These are phyloP conservation scores for Clarias gariepinus DNA, from an alignment of 2,113 vertebrate genomes.

Conservation along the genomic window DNA sequence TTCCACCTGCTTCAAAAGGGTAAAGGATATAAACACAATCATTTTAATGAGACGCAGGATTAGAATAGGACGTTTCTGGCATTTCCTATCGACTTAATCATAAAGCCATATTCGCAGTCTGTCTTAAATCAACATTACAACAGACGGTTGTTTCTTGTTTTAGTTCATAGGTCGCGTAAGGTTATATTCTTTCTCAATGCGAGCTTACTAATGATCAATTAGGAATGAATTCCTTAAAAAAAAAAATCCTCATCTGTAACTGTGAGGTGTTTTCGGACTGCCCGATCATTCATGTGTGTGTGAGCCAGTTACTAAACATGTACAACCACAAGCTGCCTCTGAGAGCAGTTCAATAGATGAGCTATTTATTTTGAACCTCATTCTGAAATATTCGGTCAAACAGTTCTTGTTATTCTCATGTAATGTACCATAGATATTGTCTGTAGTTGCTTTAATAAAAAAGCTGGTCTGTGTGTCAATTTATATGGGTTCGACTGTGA, in stretches of 20 bases:
- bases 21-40: not conserved
- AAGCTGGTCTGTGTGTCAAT: not conserved
- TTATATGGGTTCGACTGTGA: not conserved
- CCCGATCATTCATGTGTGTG: not conserved
- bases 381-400: not conserved
- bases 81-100: not conserved
- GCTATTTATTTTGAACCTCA: not conserved
- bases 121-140: not conserved
- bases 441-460: not conserved
- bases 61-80: not conserved
- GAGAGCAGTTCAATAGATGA: not conserved
- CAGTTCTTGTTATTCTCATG: not conserved
- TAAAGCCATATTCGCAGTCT: not conserved
- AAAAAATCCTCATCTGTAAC: constrained; percentile 7
- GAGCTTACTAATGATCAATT: not conserved
- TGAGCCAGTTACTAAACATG: constrained; percentile 17
- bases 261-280: not conserved
- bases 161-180: not conserved
- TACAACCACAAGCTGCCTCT: not conserved
- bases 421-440: not conserved
- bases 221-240: not conserved
- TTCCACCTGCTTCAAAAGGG: not conserved
- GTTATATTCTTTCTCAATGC: not conserved
- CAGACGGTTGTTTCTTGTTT: constrained; percentile 9
- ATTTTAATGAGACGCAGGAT: not conserved